Evolutionary conservation across 1,140 invertebrate species (phyloP), one percentile per base, ranked within the genome.

Genomic region (Andrena cerasifolii): DNA sequence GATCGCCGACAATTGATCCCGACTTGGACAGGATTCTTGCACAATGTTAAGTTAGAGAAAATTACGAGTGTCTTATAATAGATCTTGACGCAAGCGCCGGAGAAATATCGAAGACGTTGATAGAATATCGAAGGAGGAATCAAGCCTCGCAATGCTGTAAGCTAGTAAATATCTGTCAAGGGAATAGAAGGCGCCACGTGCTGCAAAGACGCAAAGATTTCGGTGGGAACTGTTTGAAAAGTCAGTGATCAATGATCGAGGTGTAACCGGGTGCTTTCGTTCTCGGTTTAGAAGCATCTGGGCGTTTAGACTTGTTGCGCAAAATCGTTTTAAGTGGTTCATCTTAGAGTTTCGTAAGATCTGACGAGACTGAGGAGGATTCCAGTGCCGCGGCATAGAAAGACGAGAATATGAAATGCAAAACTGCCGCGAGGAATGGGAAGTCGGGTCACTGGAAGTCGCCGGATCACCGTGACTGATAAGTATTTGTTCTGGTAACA

Each of bases 381-480:
- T 40, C 36, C 10, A 40, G 10, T 40, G 4, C 18, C 6, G 8
- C 1, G 58, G 7, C 18, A 18, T 5, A 33, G 24, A 59, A n/a
- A 58, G 1, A 10, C 21, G n/a, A 24, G 24, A 43, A 36, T 40
- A 21, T 14, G 7, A n/a, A 43, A 31, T 54, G 18, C 7, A 14
- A 45, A 21, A 26, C 5, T 4, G 10, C 1, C 18, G 16, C 7
- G 6, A 8, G 6, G 12, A 43, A 43, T 43, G n/a, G 5, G 18
- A 75, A 56, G 51, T 28, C 54, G n/a, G 63, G 73, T 76, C 73
- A 58, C n/a, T n/a, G n/a, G n/a, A n/a, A n/a, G n/a, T n/a, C 14
- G 63, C 28, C 18, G 40, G 73, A 76, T 68, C 63, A 76, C 65
- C 53, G 28, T 68, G 40, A 49, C 68, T 18, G 73, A 76, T 76